Conservation (phyloP, 1,140 invertebrate species). For the Atopsyche davidsoni region DNA sequence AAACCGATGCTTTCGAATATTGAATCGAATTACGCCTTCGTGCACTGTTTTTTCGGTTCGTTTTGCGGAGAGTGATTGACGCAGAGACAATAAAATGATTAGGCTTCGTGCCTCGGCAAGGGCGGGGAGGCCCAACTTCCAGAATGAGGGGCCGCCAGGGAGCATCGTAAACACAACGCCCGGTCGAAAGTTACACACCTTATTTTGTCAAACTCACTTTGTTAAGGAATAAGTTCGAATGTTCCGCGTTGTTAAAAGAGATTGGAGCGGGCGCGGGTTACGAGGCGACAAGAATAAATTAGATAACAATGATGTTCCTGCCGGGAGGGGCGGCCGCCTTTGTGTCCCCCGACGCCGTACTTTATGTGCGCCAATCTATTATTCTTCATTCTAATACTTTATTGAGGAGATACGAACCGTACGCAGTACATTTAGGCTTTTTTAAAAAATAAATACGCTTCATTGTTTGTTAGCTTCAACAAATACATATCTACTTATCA, state of each 20-base stretch:
- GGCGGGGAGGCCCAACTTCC: not conserved
- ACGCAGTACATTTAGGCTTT: too few species aligned
- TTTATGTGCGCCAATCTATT: too few species aligned
- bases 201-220: constrained; percentile 15
- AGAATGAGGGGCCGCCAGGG: not conserved
- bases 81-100: constrained; percentile 17
- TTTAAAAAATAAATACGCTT: too few species aligned
- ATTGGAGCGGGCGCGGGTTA: not conserved
- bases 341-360: too few species aligned
- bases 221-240: constrained; percentile 13
- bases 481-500: too few species aligned
- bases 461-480: too few species aligned
- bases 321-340: too few species aligned
- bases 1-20: constrained; percentile 6
- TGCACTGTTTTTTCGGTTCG: not conserved
- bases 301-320: constrained; percentile 10
- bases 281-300: constrained; percentile 17
- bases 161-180: constrained; percentile 16
- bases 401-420: too few species aligned
- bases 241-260: constrained; percentile 7
- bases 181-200: constrained; percentile 1
- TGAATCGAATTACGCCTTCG: too few species aligned
- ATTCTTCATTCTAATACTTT: too few species aligned
- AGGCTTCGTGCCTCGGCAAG: not conserved
- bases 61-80: constrained; percentile 9